Percentiles rank a stretch among this genome's conserved stretches.
These are phyloP conservation scores for Drosophila mettleri DNA, from an alignment of 2,888 invertebrate species.

Conservation along the genomic window DNA sequence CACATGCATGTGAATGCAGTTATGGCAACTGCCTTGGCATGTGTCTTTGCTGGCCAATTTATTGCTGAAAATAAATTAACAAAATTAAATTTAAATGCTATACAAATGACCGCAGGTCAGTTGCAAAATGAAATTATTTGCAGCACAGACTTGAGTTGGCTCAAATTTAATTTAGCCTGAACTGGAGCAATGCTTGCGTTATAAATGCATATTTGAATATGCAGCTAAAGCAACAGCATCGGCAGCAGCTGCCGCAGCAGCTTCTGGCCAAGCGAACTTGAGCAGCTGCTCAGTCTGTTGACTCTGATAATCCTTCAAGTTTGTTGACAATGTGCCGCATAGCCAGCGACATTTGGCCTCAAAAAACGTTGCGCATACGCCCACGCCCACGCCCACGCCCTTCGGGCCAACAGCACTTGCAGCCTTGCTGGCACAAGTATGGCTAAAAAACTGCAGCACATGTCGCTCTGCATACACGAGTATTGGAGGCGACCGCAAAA, in stretches of 20 bases:
- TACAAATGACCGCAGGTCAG: constrained; percentile 59
- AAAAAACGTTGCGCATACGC: constrained; percentile 69
- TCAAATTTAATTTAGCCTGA: constrained; percentile 65
- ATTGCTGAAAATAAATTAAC: constrained; percentile 77
- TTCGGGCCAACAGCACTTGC: constrained; percentile 36
- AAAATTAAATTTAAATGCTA: constrained; percentile 77
- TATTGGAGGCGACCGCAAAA: constrained; percentile 43
- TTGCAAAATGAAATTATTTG: constrained; percentile 73
- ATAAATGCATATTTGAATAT: constrained; percentile 69
- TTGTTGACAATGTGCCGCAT: constrained; percentile 75
- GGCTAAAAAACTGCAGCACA: constrained; percentile 41
- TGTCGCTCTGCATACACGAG: constrained; percentile 25
- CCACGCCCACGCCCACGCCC: constrained; percentile 13
- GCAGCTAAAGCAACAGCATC: constrained; percentile 13
- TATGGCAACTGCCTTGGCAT: constrained; percentile 38
- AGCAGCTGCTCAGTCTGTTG: constrained; percentile 66
- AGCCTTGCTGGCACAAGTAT: constrained; percentile 20
- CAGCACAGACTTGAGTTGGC: constrained; percentile 32
- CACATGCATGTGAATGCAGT: constrained; percentile 49
- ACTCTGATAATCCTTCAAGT: constrained; percentile 82
- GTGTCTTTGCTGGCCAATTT: constrained; percentile 74
- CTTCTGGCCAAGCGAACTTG: constrained; percentile 49
- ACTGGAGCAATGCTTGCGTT: constrained; percentile 60
- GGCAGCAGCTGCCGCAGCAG: constrained; percentile 35
- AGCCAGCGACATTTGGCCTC: constrained; percentile 56